Evolutionary conservation across 1,140 invertebrate species (phyloP), one percentile per base, ranked within the genome.

Genomic region (Drosophila repletoides): DNA sequence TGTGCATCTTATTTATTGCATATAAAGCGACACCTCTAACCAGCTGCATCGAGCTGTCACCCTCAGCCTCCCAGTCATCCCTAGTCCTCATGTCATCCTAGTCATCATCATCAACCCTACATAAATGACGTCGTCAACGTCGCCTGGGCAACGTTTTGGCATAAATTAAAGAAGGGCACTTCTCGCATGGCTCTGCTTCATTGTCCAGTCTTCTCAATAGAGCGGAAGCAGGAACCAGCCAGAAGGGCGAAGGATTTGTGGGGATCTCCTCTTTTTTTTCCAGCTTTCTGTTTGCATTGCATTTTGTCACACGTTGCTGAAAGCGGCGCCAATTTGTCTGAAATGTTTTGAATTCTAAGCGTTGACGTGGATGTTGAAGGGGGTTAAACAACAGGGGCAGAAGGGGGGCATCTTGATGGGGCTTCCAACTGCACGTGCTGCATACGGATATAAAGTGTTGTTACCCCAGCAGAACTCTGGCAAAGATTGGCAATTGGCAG

Each of bases 251-350:
- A 17, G 29, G 4, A 15, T 14, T 3, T 3, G 29, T 2, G 29
- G 5, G 14, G 12, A 14, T 31, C 53, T 22, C 5, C 4, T 14
- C 40, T 10, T 28, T 28, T 10, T 17, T 19, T 14, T 12, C 33
- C 33, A 14, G 33, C 10, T 24, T 33, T 24, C 58, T 83, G 79
- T 84, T 84, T 83, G 80, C 71, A 61, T 67, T 84, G 79, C 79
- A 84, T 83, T 83, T 83, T 83, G 79, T 83, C 79, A 79, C 79
- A 83, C 79, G 68, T 83, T 77, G 79, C 59, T 63, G 79, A 83
- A 83, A 84, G 80, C 79, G 80, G 84, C 80, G 79, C 79, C 79
- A 83, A 83, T 83, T 83, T 83, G 79, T 83, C 79, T 83, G 79
- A 83, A 83, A 83, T 83, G 79, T 83, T 83, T 83, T 84, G 79